Base-by-base conservation (phyloP, 2,797 vertebrate genomes). In the Myotis daubentonii region DNA sequence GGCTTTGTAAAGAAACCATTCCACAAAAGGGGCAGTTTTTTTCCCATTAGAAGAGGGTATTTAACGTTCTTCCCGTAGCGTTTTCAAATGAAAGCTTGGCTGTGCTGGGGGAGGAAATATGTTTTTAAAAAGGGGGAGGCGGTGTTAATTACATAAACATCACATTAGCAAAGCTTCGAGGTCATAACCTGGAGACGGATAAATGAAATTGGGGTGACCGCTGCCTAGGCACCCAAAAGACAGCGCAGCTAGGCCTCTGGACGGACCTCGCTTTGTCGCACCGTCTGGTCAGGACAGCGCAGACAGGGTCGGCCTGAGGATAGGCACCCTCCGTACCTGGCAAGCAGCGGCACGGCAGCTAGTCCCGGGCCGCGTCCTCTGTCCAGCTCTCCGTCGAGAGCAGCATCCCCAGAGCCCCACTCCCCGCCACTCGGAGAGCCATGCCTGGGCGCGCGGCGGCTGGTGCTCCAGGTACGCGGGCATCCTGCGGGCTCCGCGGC, bases 1-100 rank as follows among this genome's bases (percentile, higher is more conserved):
- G 78, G 70, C 36, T 94, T 96, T 85, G 66, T 36, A 68, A 30
- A 74, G 96, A 97, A 96, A 96, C 96, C 94, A 55, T 5, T 47
- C 71, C 72, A 92, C 92, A 68, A 57, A 8, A 36, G 91, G 93
- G 94, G 94, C 94, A 86, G 94, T 89, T 94, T 96, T 95, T 95
- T 96, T 47, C 94, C 94, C 55, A 94, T 95, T 96, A 95, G 87
- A 97, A 94, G 8, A 66, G 68, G 95, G 89, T 90, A 95, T 96
- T 36, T 75, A 94, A 93, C 86, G 68, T 95, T 94, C 92, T 91
- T 81, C 55, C 9, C 4, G 7, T 89, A 49, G 20, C 74, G 62
- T 71, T 95, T 51, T 79, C 89, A 83, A 71, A 70, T 81, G 94
- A 86, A 94, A 15, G 78, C 66, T 12, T 75, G 16, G 19, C 41